Percentiles rank a stretch among this genome's conserved stretches.
Evolutionary conservation across 1,140 invertebrate species (phyloP).

Genomic region (Cotesia glomerata): DNA sequence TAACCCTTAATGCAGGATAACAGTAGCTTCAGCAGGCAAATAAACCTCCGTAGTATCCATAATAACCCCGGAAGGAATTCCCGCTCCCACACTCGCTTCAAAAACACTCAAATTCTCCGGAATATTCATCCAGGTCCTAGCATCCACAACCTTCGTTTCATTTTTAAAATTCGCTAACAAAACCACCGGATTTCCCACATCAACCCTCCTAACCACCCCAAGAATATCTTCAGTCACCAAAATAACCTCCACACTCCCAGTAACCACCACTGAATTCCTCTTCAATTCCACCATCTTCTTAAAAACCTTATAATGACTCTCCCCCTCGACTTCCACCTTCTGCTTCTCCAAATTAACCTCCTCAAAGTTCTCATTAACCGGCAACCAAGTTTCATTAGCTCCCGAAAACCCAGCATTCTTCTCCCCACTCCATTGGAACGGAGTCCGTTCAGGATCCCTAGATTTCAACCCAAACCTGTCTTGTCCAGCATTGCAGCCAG

Average conservation of each 20-base stretch:
- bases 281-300: slow-evolving; percentile 42
- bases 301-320: slow-evolving; percentile 63
- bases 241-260: slow-evolving; percentile 25
- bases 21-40: slow-evolving; percentile 26
- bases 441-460: slow-evolving; percentile 24
- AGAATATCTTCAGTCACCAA: slow-evolving; percentile 55
- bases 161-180: slow-evolving; percentile 40
- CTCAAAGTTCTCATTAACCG: slow-evolving; percentile 67
- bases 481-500: slow-evolving; percentile 15
- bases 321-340: slow-evolving; percentile 35
- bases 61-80: slow-evolving; percentile 17
- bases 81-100: slow-evolving; percentile 10
- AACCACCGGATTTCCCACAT: slow-evolving; percentile 23
- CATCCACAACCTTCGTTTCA: slow-evolving; percentile 33
- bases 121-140: slow-evolving; percentile 40
- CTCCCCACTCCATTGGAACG: slow-evolving; percentile 75
- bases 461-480: slow-evolving; percentile 19
- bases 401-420: slow-evolving; percentile 71
- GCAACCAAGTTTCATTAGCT: slow-evolving; percentile 67
- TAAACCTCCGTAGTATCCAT: slow-evolving; percentile 29
- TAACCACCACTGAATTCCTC: neutral
- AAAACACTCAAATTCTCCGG: slow-evolving; percentile 29
- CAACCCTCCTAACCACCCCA: slow-evolving; percentile 36
- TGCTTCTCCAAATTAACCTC: slow-evolving; percentile 63
- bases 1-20: slow-evolving; percentile 20